Base-by-base conservation (phyloP, 2,113 vertebrate genomes). In the Fregetta grallaria region DNA sequence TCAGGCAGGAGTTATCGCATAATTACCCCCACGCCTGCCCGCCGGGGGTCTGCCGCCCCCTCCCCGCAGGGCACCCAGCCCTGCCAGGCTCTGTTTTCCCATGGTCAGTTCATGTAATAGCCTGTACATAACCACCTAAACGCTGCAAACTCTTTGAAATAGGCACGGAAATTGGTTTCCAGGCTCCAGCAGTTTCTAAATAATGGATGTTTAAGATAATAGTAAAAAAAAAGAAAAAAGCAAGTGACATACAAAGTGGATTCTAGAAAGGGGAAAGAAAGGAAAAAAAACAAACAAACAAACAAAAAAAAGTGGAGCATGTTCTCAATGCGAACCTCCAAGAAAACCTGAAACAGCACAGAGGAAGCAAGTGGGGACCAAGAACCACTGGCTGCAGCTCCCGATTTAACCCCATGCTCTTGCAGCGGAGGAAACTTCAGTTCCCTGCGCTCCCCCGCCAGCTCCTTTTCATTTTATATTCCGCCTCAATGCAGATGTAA, bases 131-230 rank as follows among this genome's bases (percentile, higher is more conserved):
- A 91, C 92, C 55, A 32, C 91, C 90, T 91, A 97, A 97, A 97
- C 3, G 23, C 96, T 81, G 93, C 86, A 92, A 94, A 96, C 87
- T 90, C 95, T 97, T 97, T 61, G 86, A 96, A 97, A 97, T 97
- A 97, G 97, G 97, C 97, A 97, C 23, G 77, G 92, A 98, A 98
- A 98, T 98, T 98, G 97, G 90, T 98, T 98, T 98, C 97, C 95
- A 97, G 95, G 97, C 97, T 98, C 97, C 97, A 97, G 95, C 96
- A 94, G 97, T 97, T 98, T 97, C 97, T 98, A 98, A 98, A 98
- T 97, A 98, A 95, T 96, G 80, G 86, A 97, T 93, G 95, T 96
- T 98, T 98, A 98, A 97, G 97, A 97, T 97, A 97, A 98, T 92
- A 91, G 79, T 5, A 72, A 85, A 77, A 84, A 21, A 13, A 27